Evolutionary conservation across 2,113 vertebrate genomes (phyloP).

Genomic region (Oreochromis aureus): DNA sequence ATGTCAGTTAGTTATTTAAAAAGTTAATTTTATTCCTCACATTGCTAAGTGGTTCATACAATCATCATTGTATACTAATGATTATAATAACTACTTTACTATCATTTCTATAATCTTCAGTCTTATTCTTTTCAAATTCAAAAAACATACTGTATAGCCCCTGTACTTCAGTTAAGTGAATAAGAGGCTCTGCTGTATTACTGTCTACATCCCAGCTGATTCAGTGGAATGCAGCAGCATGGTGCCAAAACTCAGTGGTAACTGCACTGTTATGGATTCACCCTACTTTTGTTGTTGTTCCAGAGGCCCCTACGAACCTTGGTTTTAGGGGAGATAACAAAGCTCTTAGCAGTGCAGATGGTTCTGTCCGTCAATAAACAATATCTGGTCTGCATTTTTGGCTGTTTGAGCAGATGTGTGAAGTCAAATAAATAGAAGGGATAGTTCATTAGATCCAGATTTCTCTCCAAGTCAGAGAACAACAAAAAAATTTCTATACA

Average conservation of each 20-base stretch:
- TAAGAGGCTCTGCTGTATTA: background rate
- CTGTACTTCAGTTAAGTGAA: background rate
- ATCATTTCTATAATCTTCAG: background rate
- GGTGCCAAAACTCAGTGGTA: background rate
- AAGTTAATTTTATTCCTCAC: background rate
- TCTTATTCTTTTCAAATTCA: background rate
- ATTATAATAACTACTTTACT: background rate
- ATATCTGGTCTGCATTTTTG: slow-evolving; percentile 24
- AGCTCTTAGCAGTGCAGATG: slow-evolving; percentile 2
- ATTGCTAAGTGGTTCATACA: background rate
- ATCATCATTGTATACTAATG: background rate
- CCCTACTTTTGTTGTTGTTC: slow-evolving; percentile 49
- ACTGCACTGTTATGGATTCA: slow-evolving; percentile 36
- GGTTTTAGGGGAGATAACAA: slow-evolving; percentile 2
- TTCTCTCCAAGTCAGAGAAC: background rate
- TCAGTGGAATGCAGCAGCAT: slow-evolving; percentile 18
- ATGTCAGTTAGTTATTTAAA: background rate
- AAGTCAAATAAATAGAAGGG: slow-evolving; percentile 57
- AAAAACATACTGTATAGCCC: background rate
- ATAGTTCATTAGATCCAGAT: slow-evolving; percentile 50
- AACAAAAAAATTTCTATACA: background rate
- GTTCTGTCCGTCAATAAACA: slow-evolving; percentile 43
- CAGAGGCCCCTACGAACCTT: background rate
- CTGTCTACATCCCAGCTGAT: slow-evolving; percentile 12
- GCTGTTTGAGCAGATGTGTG: slow-evolving; percentile 59